Percentiles rank a stretch among this genome's conserved stretches.
These are phyloP conservation scores for Lithophane socia DNA, from an alignment of 2,888 invertebrate genomes.

Conservation along the genomic window DNA sequence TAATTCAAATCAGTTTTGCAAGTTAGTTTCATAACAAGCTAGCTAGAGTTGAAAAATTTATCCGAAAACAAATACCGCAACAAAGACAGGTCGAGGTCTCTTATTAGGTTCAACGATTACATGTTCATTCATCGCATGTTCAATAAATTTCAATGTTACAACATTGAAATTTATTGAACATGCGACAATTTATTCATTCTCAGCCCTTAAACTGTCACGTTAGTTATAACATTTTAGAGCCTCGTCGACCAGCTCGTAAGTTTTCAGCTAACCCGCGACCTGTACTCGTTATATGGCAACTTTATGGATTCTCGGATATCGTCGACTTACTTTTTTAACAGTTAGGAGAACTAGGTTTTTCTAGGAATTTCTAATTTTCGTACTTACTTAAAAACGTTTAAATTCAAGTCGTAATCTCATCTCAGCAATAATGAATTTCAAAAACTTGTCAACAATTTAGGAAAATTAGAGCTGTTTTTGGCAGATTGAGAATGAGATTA, in stretches of 20 bases:
- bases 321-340: constrained; percentile 28
- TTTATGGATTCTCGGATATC: constrained; percentile 45
- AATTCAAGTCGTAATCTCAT: not conserved
- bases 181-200: constrained; percentile 40
- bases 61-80: not conserved
- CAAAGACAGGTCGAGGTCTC: constrained; percentile 1
- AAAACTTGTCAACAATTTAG: not conserved
- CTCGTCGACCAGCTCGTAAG: constrained; percentile 49
- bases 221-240: constrained; percentile 45
- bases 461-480: not conserved
- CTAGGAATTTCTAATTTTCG: not conserved
- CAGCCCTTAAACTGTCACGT: constrained; percentile 26
- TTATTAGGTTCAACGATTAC: constrained; percentile 17
- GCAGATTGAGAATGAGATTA: not conserved
- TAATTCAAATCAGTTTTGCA: not conserved
- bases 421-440: not conserved
- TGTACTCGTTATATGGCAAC: constrained; percentile 43
- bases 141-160: not conserved
- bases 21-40: not conserved
- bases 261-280: constrained; percentile 42
- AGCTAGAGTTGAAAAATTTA: not conserved
- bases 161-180: constrained; percentile 31
- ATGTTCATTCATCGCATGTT: not conserved
- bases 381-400: not conserved
- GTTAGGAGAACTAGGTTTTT: constrained; percentile 4